Evolutionary conservation across 2,888 invertebrate genomes (phyloP).

Genomic region (Nemapogon koenigi): DNA sequence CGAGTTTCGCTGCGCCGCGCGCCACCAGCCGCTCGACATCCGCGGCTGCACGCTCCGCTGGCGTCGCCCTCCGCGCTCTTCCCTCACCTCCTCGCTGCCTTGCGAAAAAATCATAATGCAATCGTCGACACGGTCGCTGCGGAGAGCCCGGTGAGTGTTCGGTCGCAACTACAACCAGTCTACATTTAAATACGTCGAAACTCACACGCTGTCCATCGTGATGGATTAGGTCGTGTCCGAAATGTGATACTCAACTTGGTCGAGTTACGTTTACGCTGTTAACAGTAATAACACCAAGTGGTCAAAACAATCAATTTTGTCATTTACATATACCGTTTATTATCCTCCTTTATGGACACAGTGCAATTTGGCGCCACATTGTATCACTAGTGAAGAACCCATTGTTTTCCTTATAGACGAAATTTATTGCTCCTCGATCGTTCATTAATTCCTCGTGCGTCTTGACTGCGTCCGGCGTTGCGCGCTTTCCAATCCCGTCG

Average conservation of each 20-base stretch:
- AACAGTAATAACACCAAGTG: no score
- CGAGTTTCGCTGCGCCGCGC: constrained; percentile 47
- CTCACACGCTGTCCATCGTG: constrained; percentile 61
- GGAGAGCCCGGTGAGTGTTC: constrained; percentile 53
- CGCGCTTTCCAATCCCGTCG: constrained; percentile 45
- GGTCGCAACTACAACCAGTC: constrained; percentile 58
- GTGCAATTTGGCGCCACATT: no score
- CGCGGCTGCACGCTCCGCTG: constrained; percentile 58
- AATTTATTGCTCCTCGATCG: constrained; percentile 20
- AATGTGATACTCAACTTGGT: no score
- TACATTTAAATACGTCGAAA: constrained; percentile 59
- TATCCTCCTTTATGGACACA: no score
- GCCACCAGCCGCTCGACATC: no score
- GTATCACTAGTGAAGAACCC: no score
- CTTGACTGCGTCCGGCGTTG: constrained; percentile 53
- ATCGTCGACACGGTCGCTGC: constrained; percentile 61
- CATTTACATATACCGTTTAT: no score
- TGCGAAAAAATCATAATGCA: constrained; percentile 64
- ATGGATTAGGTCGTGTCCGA: constrained; percentile 53
- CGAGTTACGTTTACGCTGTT: no score
- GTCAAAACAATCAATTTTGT: no score
- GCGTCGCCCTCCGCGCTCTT: constrained; percentile 32
- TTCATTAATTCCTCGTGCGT: constrained; percentile 58
- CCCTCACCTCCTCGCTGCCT: constrained; percentile 44
- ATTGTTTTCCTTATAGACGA: no score